A percentile compares a stretch with the other conserved stretches of the same genome.
Conservation (phyloP, 2,888 invertebrate genomes). For the Luffia ferchaultella region DNA sequence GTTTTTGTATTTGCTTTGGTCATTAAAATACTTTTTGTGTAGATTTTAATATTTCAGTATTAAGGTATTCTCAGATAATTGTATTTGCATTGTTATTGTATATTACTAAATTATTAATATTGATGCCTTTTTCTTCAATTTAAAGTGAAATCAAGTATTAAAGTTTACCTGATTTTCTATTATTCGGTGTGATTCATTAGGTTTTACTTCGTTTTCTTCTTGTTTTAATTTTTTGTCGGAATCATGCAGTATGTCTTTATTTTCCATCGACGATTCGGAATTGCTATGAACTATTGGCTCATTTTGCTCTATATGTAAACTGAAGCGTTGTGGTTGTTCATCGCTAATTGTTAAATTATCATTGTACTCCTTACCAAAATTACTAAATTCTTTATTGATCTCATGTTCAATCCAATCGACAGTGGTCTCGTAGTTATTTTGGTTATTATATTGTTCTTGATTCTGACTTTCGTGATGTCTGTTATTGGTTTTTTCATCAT, state of each 20-base stretch:
- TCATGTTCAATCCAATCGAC: background rate
- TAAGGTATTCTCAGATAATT: background rate
- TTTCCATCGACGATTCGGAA: background rate
- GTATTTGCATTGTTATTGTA: background rate
- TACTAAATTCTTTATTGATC: background rate
- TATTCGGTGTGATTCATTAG: background rate
- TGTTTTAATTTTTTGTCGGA: background rate
- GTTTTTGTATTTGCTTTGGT: too few species aligned
- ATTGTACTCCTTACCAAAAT: background rate
- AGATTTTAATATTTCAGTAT: background rate
- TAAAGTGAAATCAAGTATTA: background rate
- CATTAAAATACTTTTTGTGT: too few species aligned
- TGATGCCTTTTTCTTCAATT: too few species aligned
- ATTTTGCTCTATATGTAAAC: background rate
- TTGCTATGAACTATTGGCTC: background rate
- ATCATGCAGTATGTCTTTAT: background rate
- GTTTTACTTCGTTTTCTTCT: background rate
- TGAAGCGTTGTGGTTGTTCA: background rate
- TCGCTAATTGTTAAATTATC: background rate
- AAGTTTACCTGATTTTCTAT: background rate
- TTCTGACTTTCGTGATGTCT: background rate
- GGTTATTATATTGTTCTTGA: background rate
- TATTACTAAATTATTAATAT: background rate
- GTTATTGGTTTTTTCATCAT: background rate
- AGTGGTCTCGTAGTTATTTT: background rate